Evolutionary conservation across 2,888 invertebrate genomes (phyloP).

Genomic region (Cancer borealis): DNA sequence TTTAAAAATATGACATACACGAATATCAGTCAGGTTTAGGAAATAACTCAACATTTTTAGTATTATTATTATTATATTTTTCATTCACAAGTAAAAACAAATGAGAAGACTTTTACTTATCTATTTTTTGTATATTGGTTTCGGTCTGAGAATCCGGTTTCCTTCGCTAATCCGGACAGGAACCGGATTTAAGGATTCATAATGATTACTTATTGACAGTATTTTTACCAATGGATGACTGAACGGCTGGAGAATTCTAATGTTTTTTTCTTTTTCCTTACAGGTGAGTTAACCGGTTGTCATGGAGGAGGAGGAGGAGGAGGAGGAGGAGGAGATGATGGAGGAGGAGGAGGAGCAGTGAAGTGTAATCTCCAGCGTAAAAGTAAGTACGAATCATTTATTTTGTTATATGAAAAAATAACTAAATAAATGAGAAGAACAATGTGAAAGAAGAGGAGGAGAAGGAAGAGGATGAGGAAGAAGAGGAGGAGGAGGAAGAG

Average conservation of each 20-base stretch:
- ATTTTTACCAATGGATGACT: conserved; percentile 23
- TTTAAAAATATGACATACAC: too few relatives aligned
- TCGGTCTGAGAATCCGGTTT: background rate
- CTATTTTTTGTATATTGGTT: background rate
- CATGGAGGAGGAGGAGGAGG: background rate
- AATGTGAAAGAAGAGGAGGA: background rate
- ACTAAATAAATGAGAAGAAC: too few relatives aligned
- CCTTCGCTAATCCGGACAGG: background rate
- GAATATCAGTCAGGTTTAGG: too few relatives aligned
- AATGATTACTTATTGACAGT: conserved; percentile 8
- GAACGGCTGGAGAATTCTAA: background rate
- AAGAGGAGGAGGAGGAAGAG: background rate
- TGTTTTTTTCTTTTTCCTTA: background rate
- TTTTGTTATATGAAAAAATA: background rate
- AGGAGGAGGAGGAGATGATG: conserved; percentile 32
- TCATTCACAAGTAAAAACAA: too few relatives aligned
- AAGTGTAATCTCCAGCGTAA: background rate
- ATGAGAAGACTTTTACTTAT: too few relatives aligned
- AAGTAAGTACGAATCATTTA: too few relatives aligned
- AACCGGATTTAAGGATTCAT: background rate
- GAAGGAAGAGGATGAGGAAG: background rate
- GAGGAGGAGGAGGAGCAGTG: background rate
- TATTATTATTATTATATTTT: too few relatives aligned
- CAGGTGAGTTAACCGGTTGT: background rate
- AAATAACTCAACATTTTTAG: too few relatives aligned